Evolutionary conservation across 2,797 vertebrate species (phyloP), one percentile per base, ranked within the genome.

Genomic region (Aselliscus stoliczkanus): DNA sequence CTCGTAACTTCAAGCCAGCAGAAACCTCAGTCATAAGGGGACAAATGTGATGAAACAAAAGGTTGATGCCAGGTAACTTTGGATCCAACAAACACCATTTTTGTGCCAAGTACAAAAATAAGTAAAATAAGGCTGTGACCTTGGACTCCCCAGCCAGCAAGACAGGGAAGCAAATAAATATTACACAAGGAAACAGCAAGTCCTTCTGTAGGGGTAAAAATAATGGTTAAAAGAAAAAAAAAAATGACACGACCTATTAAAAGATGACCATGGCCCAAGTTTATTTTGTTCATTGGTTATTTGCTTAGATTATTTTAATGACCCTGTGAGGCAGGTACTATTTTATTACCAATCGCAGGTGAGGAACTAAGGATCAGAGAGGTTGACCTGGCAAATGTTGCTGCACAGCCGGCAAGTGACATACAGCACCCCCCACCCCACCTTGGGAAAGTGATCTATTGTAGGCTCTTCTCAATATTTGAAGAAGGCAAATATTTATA

Each of bases 21-120:
- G 14, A 47, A 27, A 50, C 18, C 65, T 29, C 20, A 76, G 4
- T 77, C 17, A 52, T 87, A 56, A 83, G 21, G 21, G 7, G 31
- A 81, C 54, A 89, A 37, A 88, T 64, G 34, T 64, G 52, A 86
- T 39, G 21, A 82, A 93, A 39, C 82, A 44, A 54, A 82, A 31
- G 10, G 11, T n/a, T 70, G 69, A 56, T 34, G 20, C 47, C 15
- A 93, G 15, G 18, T 67, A 58, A 34, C 4, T 82, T 77, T 80
- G 67, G 37, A 83, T 72, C 37, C 56, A 90, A 69, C 23, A 83
- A 85, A 31, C 2, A 79, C 77, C 94, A 86, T 17, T 20, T 93
- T 88, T 73, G 37, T 93, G 50, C 89, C 58, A 95, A 91, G n/a
- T 64, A 58, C 69, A 93, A 96, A 93, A 92, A 64, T 89, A 75